phyloP scores from a whole-genome alignment of 2,888 invertebrate genomes.

The Phengaris arion region DNA sequence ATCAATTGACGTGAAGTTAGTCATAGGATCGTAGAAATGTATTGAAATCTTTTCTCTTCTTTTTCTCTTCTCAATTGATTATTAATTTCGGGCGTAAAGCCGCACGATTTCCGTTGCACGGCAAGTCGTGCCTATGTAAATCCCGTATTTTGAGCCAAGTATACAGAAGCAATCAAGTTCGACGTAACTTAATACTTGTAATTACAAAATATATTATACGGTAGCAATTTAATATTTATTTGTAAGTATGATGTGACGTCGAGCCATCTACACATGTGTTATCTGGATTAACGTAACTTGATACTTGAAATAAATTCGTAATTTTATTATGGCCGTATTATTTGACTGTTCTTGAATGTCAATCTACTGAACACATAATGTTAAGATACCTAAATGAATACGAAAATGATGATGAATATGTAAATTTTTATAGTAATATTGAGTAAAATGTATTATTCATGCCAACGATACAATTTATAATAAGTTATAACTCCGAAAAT shows the following conservation, averaged over 20 bases:
- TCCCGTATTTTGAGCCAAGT: neutral
- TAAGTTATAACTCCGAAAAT: no score
- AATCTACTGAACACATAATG: neutral
- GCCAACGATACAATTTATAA: neutral
- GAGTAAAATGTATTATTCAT: neutral
- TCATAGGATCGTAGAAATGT: no score
- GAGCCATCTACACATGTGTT: conserved; percentile 3
- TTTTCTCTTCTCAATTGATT: no score
- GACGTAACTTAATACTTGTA: neutral
- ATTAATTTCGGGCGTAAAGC: no score
- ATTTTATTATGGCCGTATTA: neutral
- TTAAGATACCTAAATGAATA: neutral
- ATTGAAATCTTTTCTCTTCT: no score
- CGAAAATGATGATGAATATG: neutral
- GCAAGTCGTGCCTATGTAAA: no score
- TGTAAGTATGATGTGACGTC: conserved; percentile 2
- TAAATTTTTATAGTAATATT: neutral
- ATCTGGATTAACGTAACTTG: conserved; percentile 12
- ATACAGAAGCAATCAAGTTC: neutral
- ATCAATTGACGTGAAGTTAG: no score
- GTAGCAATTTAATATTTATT: conserved; percentile 1
- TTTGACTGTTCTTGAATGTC: conserved; percentile 1
- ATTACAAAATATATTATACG: neutral
- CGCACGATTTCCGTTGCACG: no score
- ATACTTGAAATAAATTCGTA: conserved; percentile 9